Base-by-base conservation (phyloP, 2,797 vertebrate species). In the Molothrus ater region DNA sequence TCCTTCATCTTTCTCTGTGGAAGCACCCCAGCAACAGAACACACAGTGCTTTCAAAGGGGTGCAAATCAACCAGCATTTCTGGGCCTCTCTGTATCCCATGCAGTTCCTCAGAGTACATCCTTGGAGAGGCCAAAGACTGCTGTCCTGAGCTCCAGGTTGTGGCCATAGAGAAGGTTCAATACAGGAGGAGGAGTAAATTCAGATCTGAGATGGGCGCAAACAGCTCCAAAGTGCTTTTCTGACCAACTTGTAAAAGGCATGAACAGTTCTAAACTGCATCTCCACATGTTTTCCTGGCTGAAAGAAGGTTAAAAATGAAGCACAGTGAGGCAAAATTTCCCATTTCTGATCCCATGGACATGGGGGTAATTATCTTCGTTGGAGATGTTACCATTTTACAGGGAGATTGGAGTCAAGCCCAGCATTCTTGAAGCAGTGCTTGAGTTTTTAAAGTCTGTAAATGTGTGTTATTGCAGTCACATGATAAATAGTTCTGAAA, bases 401-500 rank as follows among this genome's bases (percentile, higher is more conserved):
- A 34, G 7, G 4, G 45, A 86, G 59, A 25, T 79, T 6, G 53
- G 86, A 51, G 26, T 63, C 61, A 34, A 86, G 32, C 50, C 54
- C 69, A 28, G 68, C 9, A 7, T 68, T 63, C 84, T 34, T 56
- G 56, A 73, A 89, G 80, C 47, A 48, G 40, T 2, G 9, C 38
- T 87, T 64, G 31, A 69, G 82, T 86, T 85, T 92, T 86, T 69
- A 17, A 90, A 88, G 53, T 38, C 60, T 80, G 64, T 42, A 93
- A 86, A 79, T 76, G 38, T 71, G 22, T 80, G 32, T 36, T 90
- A 14, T 50, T 88, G 76, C 80, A 96, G 60, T 90, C 80, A 86
- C 61, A 68, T 73, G 92, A 93, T n/a, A 86, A 86, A 94, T 68
- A 84, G 45, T 80, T 93, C 90, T 93, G 83, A 92, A 96, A 95